Conservation (phyloP, 2,113 vertebrate genomes). For the Aegithalos caudatus region DNA sequence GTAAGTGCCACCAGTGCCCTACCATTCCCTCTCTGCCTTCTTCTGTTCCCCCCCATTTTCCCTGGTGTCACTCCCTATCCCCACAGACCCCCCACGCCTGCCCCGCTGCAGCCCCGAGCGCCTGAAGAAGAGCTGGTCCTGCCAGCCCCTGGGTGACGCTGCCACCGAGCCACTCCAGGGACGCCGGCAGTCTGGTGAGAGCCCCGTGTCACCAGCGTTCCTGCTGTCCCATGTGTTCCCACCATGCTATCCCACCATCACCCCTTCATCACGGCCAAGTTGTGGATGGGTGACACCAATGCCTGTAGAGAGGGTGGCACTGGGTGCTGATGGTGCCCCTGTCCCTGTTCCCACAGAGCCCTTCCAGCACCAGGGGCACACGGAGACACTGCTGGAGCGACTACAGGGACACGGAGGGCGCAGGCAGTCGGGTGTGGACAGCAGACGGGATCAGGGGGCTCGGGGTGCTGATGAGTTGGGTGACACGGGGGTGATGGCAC, state of each 20-base stretch:
- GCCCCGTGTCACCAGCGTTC: accelerated
- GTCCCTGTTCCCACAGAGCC: constrained; percentile 62
- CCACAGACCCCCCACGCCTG: constrained; percentile 65
- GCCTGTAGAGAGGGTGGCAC: accelerated
- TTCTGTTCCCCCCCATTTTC: accelerated
- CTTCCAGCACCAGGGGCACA: constrained; percentile 6
- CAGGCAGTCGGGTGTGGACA: constrained; percentile 57
- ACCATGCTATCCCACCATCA: accelerated
- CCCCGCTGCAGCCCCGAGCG: constrained; percentile 86
- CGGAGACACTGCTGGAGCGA: constrained; percentile 9
- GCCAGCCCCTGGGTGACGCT: constrained; percentile 48
- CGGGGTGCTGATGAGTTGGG: not conserved
- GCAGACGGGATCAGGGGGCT: not conserved
- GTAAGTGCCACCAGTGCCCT: constrained; percentile 74
- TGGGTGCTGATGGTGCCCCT: not conserved
- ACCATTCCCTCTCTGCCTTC: not conserved
- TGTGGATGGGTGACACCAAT: not conserved
- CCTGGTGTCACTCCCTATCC: not conserved
- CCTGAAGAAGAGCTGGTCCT: constrained; percentile 82
- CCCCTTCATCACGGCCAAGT: not conserved
- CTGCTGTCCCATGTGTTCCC: not conserved
- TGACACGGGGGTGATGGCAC: not conserved
- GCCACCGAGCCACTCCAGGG: constrained; percentile 40
- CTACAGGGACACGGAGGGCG: not conserved
- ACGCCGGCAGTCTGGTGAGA: constrained; percentile 87